Evolutionary conservation across 2,797 vertebrate genomes (phyloP), one percentile per base, ranked within the genome.

Genomic region (Silurus lanzhouensis): DNA sequence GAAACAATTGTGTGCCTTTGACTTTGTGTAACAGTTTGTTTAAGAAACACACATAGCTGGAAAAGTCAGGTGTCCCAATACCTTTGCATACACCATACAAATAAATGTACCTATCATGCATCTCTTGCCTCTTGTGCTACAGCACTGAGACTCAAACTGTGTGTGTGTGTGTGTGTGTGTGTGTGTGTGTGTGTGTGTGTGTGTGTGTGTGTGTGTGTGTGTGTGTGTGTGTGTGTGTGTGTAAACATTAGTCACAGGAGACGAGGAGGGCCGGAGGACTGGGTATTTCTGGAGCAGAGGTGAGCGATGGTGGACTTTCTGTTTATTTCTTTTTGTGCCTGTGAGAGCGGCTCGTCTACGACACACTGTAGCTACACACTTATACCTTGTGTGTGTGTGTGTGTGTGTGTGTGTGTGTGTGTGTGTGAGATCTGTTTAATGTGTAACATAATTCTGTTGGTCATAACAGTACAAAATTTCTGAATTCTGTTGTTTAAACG

Each of bases 211-310:
- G 38, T 38, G 38, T 38, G 38, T 38, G 38, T 38, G 64, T 66
- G 64, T 70, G 31, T 70, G 67, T 38, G 31, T 44, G 67, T 70
- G 31, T 70, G 31, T 70, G 68, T 71, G 68, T 22, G 68, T 46
- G 68, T 71, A 3, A 72, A 12, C 25, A 78, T 78, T 78, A 78
- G 76, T 61, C 76, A 61, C 57, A 31, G 57, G 27, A 58, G 27
- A 61, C 20, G 70, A n/a, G 70, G 70, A 72, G 4, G 6, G 70
- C 70, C 46, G 13, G 61, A 66, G 61, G 46, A 17, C n/a, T 57
- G 58, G 31, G 58, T 31, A n/a, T 79, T 79, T 79, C 77, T 79
- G 58, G 31, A 79, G 12, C 57, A 31, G 27, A 60, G 27, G 27
- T 60, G 77, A 79, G 55, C n/a, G 31, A 79, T 63, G 58, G 57